Base-by-base conservation (phyloP, 1,140 invertebrate species). In the Muscidifurax raptorellus region DNA sequence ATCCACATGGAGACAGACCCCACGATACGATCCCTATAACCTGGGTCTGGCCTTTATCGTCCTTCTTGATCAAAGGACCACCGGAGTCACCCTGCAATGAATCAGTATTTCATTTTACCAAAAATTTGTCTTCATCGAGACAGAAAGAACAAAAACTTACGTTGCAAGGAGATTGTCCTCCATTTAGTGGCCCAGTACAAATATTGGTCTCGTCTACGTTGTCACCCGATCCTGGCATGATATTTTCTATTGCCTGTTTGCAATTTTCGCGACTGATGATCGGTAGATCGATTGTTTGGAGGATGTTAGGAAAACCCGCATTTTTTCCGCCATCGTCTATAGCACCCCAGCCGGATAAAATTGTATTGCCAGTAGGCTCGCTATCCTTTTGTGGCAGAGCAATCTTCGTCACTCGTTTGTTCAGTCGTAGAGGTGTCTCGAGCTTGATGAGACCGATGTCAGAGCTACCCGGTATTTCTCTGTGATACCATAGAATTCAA, bases 11-110 rank as follows among this genome's bases (percentile, higher is more conserved):
- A 59, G 94, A 92, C 47, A 95, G 92, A 22, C 96, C 96, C 95
- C 96, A 97, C 1, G 96, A 97, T 0, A 96, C 96, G 32, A 96
- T 91, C 40, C 96, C 96, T 79, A 96, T 87, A 59, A 90, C 76
- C 59, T 87, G 85, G 0, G 82, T 13, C 30, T 10, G 9, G 2
- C 25, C 13, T 27, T 85, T 71, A 36, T 83, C 52, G 0, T 84
- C 47, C 12, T 71, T 52, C 44, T 94, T 90, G 52, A 95, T 92
- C 27, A 96, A 88, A 18, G 95, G 95, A 66, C 95, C 95, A 30
- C 95, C 95, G 18, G 95, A 95, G 87, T 96, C 95, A 64, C 95
- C 95, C 91, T 92, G 25, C n/a, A 66, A 66, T 2, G 5, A 25
- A 66, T 5, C 2, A 66, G 47, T 86, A 72, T 64, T 75, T 72